A percentile compares a stretch with the other conserved stretches of the same genome.
Evolutionary conservation across 2,797 vertebrate species (phyloP).

Genomic region (Poeciliopsis paucimaculata): DNA sequence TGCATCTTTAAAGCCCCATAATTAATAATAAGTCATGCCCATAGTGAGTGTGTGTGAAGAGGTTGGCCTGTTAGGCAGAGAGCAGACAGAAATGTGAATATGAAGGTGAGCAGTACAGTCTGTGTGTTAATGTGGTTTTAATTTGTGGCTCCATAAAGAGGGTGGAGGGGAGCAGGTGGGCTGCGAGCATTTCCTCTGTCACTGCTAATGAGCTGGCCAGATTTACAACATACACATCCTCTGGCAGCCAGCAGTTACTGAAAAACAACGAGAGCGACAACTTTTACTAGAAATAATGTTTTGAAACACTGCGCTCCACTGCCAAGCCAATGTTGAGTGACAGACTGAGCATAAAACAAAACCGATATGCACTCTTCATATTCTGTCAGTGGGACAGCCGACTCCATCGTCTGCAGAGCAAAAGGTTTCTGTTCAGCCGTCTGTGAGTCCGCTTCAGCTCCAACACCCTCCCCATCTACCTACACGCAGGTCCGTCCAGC

Average conservation of each 20-base stretch:
- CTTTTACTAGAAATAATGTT: conserved; percentile 64
- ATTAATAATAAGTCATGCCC: not conserved
- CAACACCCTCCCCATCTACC: conserved; percentile 7
- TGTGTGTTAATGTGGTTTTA: conserved; percentile 77
- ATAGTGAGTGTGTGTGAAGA: not conserved
- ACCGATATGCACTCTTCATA: conserved; percentile 39
- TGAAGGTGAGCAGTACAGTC: conserved; percentile 60
- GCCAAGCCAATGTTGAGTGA: conserved; percentile 58
- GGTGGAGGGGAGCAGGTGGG: conserved; percentile 82
- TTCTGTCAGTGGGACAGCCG: conserved; percentile 38
- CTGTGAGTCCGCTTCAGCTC: conserved; percentile 7
- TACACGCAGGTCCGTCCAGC: not conserved
- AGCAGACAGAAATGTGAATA: conserved; percentile 61
- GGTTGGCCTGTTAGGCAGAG: conserved; percentile 16
- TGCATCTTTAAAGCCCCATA: not conserved
- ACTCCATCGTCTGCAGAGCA: conserved; percentile 17
- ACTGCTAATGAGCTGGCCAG: conserved; percentile 78
- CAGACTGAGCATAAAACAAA: conserved; percentile 37
- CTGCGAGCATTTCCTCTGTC: conserved; percentile 75
- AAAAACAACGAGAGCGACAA: conserved; percentile 38
- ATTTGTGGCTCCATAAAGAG: conserved; percentile 82
- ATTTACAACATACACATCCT: conserved; percentile 74
- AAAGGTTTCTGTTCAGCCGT: conserved; percentile 2
- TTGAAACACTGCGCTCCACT: conserved; percentile 67
- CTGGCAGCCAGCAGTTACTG: conserved; percentile 42